Evolutionary conservation across 2,113 vertebrate species (phyloP).

Genomic region (Xiphias gladius): DNA sequence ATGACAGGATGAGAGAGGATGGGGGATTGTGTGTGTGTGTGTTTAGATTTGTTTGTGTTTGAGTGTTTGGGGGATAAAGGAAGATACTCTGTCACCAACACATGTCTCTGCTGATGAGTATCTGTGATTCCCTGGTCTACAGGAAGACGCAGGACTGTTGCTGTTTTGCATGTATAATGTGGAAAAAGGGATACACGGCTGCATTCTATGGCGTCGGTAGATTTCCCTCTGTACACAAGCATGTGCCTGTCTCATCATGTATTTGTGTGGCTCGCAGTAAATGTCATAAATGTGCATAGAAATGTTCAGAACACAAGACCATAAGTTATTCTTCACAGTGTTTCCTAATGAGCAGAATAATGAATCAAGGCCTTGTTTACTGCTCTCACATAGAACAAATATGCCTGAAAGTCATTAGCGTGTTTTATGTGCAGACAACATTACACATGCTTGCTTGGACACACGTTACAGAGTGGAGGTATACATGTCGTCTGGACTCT

Average conservation of each 20-base stretch:
- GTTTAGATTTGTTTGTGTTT: constrained; percentile 29
- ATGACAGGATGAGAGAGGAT: constrained; percentile 57
- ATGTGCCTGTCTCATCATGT: constrained; percentile 12
- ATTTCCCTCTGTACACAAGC: background rate
- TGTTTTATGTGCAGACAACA: constrained; percentile 64
- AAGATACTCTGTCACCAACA: constrained; percentile 59
- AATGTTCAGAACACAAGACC: constrained; percentile 21
- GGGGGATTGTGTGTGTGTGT: constrained; percentile 16
- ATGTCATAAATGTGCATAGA: constrained; percentile 43
- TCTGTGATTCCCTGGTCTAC: constrained; percentile 53
- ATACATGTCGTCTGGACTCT: constrained; percentile 24
- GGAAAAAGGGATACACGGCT: background rate
- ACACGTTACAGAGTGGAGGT: constrained; percentile 38
- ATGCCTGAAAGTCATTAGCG: constrained; percentile 61
- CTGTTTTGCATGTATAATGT: constrained; percentile 51
- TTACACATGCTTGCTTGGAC: constrained; percentile 49
- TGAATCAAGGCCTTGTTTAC: constrained; percentile 62
- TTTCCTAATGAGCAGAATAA: constrained; percentile 71
- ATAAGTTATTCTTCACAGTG: constrained; percentile 51
- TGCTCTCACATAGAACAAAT: constrained; percentile 45
- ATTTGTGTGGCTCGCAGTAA: background rate
- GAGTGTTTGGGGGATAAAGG: constrained; percentile 54
- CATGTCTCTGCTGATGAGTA: constrained; percentile 61
- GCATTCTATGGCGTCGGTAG: background rate
- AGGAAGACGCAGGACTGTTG: constrained; percentile 25